phyloP scores from a whole-genome alignment of 2,797 vertebrate species.

The Atherinosoma microstoma region DNA sequence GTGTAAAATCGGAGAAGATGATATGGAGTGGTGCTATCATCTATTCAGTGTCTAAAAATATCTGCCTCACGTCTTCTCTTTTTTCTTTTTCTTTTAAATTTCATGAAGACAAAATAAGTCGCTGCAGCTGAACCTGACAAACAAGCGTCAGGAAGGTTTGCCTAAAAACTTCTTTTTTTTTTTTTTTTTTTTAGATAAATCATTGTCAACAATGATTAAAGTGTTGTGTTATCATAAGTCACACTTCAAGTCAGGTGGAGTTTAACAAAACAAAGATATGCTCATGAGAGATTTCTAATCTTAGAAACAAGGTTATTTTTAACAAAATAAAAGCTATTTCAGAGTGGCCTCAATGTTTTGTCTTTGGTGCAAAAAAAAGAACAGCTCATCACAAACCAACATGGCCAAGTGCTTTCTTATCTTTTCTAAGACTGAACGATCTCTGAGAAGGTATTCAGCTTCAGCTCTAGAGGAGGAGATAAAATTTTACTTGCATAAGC shows the following conservation, averaged over 20 bases:
- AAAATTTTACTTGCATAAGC: neutral
- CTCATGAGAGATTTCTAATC: constrained; percentile 48
- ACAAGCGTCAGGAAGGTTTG: constrained; percentile 1
- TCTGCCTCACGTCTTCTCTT: constrained; percentile 5
- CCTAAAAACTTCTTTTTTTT: constrained; percentile 30
- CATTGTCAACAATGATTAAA: constrained; percentile 23
- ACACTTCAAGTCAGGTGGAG: constrained; percentile 4
- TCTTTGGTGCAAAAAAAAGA: neutral
- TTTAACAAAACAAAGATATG: constrained; percentile 9
- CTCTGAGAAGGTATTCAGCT: neutral
- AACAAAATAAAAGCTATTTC: neutral
- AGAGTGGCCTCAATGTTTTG: neutral
- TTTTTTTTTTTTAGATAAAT: constrained; percentile 3
- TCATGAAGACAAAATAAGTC: constrained; percentile 10
- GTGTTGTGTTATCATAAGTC: constrained; percentile 11
- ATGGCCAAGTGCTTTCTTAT: neutral
- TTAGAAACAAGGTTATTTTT: constrained; percentile 48
- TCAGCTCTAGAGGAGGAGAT: neutral
- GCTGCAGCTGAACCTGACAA: constrained; percentile 10
- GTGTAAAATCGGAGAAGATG: neutral
- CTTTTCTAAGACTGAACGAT: neutral
- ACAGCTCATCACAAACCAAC: neutral
- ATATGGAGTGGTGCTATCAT: neutral
- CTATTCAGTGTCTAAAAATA: constrained; percentile 31
- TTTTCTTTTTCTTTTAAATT: neutral